A percentile compares a stretch with the other conserved stretches of the same genome.
phyloP scores from a whole-genome alignment of 2,797 vertebrate species.

The Anomalospiza imberbis region DNA sequence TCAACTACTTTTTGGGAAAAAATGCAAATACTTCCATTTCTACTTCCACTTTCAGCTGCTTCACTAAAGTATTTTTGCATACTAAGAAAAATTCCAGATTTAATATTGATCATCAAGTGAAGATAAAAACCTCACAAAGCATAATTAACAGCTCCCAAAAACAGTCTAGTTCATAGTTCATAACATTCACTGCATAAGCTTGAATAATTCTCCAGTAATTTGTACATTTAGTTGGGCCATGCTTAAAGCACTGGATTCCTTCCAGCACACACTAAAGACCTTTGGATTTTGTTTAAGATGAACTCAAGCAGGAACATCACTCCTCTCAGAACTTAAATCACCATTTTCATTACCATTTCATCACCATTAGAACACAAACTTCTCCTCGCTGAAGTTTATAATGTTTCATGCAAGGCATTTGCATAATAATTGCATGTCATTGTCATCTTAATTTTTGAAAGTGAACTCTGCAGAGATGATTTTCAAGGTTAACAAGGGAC shows the following conservation, averaged over 20 bases:
- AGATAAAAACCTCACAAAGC: not conserved
- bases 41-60: not conserved
- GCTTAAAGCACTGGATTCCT: constrained; percentile 15
- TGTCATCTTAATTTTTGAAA: not conserved
- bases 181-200: not conserved
- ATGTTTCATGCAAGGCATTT: not conserved
- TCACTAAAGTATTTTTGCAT: not conserved
- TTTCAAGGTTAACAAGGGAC: not conserved
- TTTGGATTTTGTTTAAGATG: not conserved
- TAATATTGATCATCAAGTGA: not conserved
- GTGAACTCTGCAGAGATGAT: not conserved
- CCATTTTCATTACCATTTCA: not conserved
- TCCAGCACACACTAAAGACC: not conserved
- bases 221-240: not conserved
- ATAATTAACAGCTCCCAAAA: not conserved
- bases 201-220: not conserved
- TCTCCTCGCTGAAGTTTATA: not conserved
- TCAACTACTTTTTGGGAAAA: not conserved
- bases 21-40: not conserved
- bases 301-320: not conserved
- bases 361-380: not conserved
- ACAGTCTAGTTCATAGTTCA: not conserved
- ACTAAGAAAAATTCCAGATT: not conserved
- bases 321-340: not conserved
- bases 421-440: not conserved